Percentiles rank a stretch among this genome's conserved stretches.
These are phyloP conservation scores for Scatophagus argus DNA, from an alignment of 2,113 vertebrate genomes.

Conservation along the genomic window DNA sequence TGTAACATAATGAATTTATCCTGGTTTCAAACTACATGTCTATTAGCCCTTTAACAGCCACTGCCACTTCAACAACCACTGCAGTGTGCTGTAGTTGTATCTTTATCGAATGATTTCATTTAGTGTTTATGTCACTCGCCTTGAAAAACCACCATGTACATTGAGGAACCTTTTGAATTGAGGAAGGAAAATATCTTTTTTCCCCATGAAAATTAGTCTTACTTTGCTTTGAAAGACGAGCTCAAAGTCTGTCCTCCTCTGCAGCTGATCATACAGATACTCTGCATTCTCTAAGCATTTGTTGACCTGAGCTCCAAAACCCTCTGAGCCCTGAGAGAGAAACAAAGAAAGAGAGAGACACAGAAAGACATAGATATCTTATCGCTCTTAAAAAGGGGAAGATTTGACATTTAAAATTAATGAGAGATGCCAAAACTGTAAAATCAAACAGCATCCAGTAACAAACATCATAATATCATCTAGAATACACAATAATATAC, in stretches of 20 bases:
- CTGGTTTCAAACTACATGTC: too few relatives aligned
- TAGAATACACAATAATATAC: not conserved
- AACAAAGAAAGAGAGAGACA: too few relatives aligned
- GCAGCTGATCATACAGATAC: constrained; percentile 80
- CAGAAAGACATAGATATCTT: not conserved
- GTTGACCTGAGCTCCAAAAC: constrained; percentile 82
- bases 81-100: too few relatives aligned
- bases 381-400: too few relatives aligned
- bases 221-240: constrained; percentile 79
- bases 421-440: not conserved
- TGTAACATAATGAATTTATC: too few relatives aligned
- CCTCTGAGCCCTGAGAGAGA: constrained; percentile 71
- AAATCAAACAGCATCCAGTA: not conserved
- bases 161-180: too few relatives aligned
- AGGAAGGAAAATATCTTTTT: not conserved
- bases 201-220: not conserved
- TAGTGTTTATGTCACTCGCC: too few relatives aligned
- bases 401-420: not conserved
- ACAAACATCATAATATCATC: too few relatives aligned
- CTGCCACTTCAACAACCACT: too few relatives aligned
- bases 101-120: too few relatives aligned
- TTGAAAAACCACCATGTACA: too few relatives aligned
- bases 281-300: constrained; percentile 82
- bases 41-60: too few relatives aligned
- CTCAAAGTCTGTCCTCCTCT: constrained; percentile 80